Evolutionary conservation across 2,797 vertebrate species (phyloP).

Genomic region (Eulemur albifrons): DNA sequence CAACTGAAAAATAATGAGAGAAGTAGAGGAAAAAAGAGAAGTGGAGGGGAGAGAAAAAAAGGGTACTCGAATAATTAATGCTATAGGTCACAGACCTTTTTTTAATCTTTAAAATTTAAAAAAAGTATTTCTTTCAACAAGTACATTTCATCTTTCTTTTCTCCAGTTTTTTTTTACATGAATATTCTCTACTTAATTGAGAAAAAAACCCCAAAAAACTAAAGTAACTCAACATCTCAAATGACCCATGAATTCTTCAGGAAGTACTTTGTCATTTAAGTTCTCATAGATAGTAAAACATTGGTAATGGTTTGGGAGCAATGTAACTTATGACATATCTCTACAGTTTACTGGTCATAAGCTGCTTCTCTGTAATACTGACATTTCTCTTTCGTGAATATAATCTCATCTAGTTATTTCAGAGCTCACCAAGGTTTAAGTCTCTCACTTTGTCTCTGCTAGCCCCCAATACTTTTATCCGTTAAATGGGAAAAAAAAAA

Average conservation of each 20-base stretch:
- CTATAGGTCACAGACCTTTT: slow-evolving; percentile 72
- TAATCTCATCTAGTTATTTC: slow-evolving; percentile 5
- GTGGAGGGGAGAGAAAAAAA: background rate
- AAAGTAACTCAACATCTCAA: slow-evolving; percentile 51
- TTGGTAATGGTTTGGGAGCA: slow-evolving; percentile 40
- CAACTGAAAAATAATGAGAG: background rate
- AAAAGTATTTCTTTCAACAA: slow-evolving; percentile 52
- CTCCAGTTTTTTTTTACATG: slow-evolving; percentile 55
- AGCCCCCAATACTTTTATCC: slow-evolving; percentile 77
- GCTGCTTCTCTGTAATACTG: background rate
- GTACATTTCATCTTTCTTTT: slow-evolving; percentile 61
- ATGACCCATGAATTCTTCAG: slow-evolving; percentile 61
- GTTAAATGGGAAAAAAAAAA: slow-evolving; percentile 73
- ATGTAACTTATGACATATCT: background rate
- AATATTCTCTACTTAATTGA: slow-evolving; percentile 53
- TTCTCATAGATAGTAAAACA: background rate
- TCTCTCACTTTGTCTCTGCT: background rate
- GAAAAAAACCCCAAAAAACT: background rate
- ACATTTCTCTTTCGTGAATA: slow-evolving; percentile 51
- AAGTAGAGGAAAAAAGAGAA: background rate
- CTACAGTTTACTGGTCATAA: slow-evolving; percentile 28
- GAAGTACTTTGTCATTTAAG: slow-evolving; percentile 69
- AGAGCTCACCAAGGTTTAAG: slow-evolving; percentile 46
- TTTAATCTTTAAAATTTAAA: slow-evolving; percentile 64
- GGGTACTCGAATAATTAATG: slow-evolving; percentile 52